phyloP scores from a whole-genome alignment of 2,113 vertebrate species.

The Boleophthalmus pectinirostris region DNA sequence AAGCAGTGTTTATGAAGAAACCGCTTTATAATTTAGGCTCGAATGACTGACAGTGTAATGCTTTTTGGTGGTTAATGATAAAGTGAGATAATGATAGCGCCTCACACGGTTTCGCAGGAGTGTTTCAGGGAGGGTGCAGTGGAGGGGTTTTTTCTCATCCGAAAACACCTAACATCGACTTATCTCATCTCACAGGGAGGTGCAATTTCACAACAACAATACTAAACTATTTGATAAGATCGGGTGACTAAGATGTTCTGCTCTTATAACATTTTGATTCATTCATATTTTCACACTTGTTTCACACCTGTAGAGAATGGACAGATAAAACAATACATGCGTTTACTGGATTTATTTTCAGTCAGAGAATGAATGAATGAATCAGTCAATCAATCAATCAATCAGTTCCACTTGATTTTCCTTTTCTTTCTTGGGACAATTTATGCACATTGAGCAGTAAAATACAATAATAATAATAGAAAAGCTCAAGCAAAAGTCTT shows the following conservation, averaged over 20 bases:
- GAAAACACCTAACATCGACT: not conserved
- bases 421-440: no score
- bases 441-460: no score
- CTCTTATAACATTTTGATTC: not conserved
- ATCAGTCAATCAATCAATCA: no score
- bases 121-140: not conserved
- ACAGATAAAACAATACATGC: no score
- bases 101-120: not conserved
- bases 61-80: not conserved
- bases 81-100: not conserved
- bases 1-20: not conserved
- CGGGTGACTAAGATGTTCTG: not conserved
- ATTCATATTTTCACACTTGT: not conserved
- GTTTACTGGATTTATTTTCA: no score
- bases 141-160: not conserved
- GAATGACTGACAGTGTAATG: not conserved
- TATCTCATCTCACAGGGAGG: not conserved
- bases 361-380: no score
- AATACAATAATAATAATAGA: no score
- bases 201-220: not conserved
- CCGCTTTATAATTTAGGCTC: not conserved
- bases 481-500: no score
- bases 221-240: not conserved
- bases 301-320: not conserved
- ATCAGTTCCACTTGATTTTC: no score